Evolutionary conservation across 2,113 vertebrate genomes (phyloP).

Genomic region (Pycnonotus jocosus): DNA sequence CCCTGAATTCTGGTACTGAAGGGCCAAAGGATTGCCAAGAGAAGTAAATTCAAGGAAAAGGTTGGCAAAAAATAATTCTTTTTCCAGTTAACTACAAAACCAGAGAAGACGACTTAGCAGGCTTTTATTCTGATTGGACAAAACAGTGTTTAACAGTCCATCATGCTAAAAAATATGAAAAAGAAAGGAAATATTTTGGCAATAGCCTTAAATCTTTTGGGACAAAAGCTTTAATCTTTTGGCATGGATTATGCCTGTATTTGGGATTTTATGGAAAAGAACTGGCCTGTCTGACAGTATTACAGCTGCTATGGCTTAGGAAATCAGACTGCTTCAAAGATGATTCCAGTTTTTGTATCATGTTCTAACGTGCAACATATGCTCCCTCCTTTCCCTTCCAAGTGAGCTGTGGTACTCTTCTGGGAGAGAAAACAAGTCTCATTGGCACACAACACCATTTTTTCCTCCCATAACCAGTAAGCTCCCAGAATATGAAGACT

Average conservation of each 20-base stretch:
- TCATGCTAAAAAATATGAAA: accelerated
- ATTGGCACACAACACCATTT: not conserved
- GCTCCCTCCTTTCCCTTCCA: not conserved
- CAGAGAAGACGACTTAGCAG: not conserved
- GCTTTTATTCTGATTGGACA: not conserved
- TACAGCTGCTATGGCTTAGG: not conserved
- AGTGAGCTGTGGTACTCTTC: not conserved
- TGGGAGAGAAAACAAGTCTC: not conserved
- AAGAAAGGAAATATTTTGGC: not conserved
- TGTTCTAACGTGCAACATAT: not conserved
- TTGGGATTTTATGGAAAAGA: not conserved
- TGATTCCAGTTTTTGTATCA: not conserved
- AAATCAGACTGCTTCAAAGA: not conserved
- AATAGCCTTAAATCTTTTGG: not conserved
- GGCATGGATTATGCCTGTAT: not conserved
- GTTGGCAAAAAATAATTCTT: not conserved
- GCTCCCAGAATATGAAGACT: not conserved
- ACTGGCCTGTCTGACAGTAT: not conserved
- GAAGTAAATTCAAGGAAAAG: not conserved
- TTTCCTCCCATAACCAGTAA: not conserved
- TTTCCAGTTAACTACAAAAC: not conserved
- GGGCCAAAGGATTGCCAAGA: not conserved
- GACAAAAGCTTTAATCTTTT: not conserved
- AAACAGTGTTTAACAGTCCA: not conserved
- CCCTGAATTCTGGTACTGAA: not conserved